Base-by-base conservation (phyloP, 2,888 invertebrate genomes). In the Gastracanthus pulcherrimus region DNA sequence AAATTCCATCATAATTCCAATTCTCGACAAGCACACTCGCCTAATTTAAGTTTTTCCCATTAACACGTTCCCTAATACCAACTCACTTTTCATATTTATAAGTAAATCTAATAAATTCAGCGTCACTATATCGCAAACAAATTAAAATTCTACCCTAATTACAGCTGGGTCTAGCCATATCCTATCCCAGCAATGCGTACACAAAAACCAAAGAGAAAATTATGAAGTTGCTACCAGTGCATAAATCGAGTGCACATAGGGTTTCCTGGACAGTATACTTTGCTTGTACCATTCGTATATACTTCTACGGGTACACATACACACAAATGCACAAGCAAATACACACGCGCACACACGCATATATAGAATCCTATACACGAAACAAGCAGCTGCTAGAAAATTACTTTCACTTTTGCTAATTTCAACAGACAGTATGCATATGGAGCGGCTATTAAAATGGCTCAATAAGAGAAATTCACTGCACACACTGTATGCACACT, bases 321-420 rank as follows among this genome's bases (percentile, higher is more conserved):
- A 55, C 11, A 60, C 1, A 29, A 19, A 60, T n/a, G 31, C 23
- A 36, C 19, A 26, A 1, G 11, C 16, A 31, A 31, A 48, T 11
- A 11, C 2, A 34, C n/a, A 11, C 45, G 19, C 16, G 34, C 31
- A 60, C 1, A 36, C n/a, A n/a, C n/a, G n/a, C n/a, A n/a, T n/a
- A n/a, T n/a, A n/a, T n/a, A n/a, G n/a, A n/a, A n/a, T n/a, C n/a
- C n/a, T n/a, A n/a, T n/a, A n/a, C n/a, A n/a, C n/a, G n/a, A n/a
- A n/a, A n/a, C n/a, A n/a, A n/a, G n/a, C n/a, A n/a, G n/a, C n/a
- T n/a, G 23, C 31, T 29, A 34, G 64, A 48, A 62, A 72, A 81
- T 76, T 67, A 76, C 66, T 81, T 70, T 79, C 48, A n/a, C 70
- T 71, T 80, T 77, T 48, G 67, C 11, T 77, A 76, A 81, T 83